Evolutionary conservation across 2,888 invertebrate species (phyloP), one percentile per base, ranked within the genome.

Genomic region (Formica aserva): DNA sequence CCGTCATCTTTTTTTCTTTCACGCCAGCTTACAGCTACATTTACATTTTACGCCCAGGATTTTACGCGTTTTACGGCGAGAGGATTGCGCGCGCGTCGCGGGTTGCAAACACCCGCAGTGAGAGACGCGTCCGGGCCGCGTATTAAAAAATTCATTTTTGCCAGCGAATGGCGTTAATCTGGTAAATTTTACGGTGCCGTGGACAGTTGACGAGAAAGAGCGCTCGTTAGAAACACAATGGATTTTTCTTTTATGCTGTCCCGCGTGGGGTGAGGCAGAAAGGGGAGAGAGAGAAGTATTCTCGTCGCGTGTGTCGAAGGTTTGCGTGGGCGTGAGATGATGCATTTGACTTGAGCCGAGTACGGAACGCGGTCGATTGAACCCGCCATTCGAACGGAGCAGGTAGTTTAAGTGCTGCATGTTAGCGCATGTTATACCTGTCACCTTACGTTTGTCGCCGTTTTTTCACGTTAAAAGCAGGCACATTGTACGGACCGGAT

Each of bases 331-430:
- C 35, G 72, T 60, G 60, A 78, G 78, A 71, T 78, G 72, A 78
- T 78, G 78, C 72, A 78, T 78, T 60, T 78, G 78, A 78, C 78
- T 78, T 22, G 78, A 55, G 77, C 55, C 77, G 69, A 71, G 78
- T 78, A 71, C 71, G 78, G 71, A 78, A 78, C 72, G 60, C 72
- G 78, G 69, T 72, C 72, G 78, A 78, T 78, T 78, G 78, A 78
- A 71, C 72, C 78, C 60, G 78, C 57, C 78, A 60, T 57, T 78
- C 60, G 72, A 78, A 71, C 78, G 71, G 62, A 35, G 45, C 78
- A 78, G 72, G 78, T 78, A 78, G 78, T 78, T 78, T 78, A 78
- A 78, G 72, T 72, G 78, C 72, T 35, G 60, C 60, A 72, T 41
- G 78, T 60, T 71, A 71, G 45, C 72, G 72, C 48, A 72, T 62